Evolutionary conservation across 2,797 vertebrate species (phyloP), one percentile per base, ranked within the genome.

Genomic region (Enteromius trimaculatus): DNA sequence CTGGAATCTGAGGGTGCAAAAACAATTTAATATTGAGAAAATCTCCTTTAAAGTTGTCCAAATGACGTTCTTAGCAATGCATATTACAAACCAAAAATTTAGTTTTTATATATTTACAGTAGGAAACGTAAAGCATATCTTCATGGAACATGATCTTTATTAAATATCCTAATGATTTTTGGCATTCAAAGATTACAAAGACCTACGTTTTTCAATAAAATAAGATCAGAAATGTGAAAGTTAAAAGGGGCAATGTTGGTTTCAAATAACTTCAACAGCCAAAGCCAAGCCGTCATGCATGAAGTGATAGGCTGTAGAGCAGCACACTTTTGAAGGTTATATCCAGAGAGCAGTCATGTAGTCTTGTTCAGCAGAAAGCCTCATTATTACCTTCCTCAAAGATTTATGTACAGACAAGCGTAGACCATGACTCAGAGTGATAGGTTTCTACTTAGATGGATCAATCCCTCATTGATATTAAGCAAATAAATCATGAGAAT

Each of bases 401-500:
- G 71, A 77, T 68, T 53, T 76, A 82, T 34, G 34, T 55, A 53
- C 10, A 7, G 44, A 76, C 39, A 55, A 34, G 37, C 26, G 7
- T 60, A 60, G 21, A 83, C 19, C 51, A 60, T 68, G 74, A 68
- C 49, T 82, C 79, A 62, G 69, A 74, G 34, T 82, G 60, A 75
- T 55, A 68, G 65, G 74, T 83, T 68, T 82, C 74, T 47, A 78
- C 39, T 78, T 62, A 69, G 23, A 68, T 1, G 26, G 65, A 83
- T 77, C 74, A 77, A 83, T 83, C 72, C 39, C 81, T 69, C 49
- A 31, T 60, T 77, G 37, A 47, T 83, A 83, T 77, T 70, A 44
- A 58, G 29, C 64, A 47, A 77, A 83, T 83, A 83, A 77, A 69
- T 83, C 81, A 69, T 47, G 51, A 42, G 62, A 77, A 77, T 76